Evolutionary conservation across 2,113 vertebrate species (phyloP).

Genomic region (Odocoileus hemionus): DNA sequence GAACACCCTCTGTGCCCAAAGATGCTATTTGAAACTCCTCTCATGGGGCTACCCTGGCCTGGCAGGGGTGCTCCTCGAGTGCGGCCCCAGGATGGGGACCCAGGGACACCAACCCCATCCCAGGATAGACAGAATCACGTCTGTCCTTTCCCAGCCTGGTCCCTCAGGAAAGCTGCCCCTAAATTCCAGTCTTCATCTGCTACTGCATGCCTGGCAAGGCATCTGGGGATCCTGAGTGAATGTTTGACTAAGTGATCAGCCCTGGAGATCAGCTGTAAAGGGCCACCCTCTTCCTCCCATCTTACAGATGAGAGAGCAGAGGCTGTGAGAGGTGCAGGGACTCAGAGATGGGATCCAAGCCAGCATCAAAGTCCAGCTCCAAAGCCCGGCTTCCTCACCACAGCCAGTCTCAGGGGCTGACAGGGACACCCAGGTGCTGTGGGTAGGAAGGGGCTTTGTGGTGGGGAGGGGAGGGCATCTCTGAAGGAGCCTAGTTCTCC

Average conservation of each 20-base stretch:
- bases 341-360: neutral
- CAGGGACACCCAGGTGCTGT: fast-evolving
- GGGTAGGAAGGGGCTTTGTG: neutral
- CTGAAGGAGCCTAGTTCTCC: neutral
- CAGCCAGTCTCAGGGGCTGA: neutral
- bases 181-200: neutral
- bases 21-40: neutral
- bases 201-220: no score
- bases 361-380: neutral
- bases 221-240: fast-evolving
- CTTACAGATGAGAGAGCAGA: neutral
- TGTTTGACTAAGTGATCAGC: fast-evolving
- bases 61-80: neutral
- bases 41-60: neutral
- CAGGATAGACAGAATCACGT: neutral
- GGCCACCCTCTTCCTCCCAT: fast-evolving
- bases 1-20: neutral
- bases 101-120: neutral
- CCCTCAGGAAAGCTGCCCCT: neutral
- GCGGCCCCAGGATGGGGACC: neutral
- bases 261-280: neutral
- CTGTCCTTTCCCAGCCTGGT: neutral
- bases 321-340: neutral
- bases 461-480: neutral
- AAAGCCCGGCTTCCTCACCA: fast-evolving